phyloP scores from a whole-genome alignment of 1,140 invertebrate genomes.

The Microplitis demolitor region DNA sequence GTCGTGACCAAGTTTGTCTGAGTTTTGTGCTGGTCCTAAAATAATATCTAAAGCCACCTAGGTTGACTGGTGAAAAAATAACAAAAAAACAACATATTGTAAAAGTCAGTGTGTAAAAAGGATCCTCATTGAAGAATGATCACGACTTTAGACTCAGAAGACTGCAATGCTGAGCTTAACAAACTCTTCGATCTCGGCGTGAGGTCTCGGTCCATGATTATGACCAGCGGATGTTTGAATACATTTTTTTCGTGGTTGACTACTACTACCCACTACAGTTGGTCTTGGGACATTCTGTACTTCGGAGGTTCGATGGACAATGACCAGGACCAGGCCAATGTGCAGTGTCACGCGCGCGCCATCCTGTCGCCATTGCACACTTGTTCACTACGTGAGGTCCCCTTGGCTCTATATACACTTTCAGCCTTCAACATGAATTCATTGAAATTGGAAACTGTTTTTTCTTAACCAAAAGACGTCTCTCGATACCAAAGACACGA shows the following conservation, averaged over 20 bases:
- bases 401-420: slow-evolving; percentile 7
- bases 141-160: slow-evolving; percentile 31
- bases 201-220: slow-evolving; percentile 32
- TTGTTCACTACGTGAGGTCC: slow-evolving; percentile 30
- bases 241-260: too few species aligned
- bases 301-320: slow-evolving; percentile 36
- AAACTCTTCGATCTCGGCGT: slow-evolving; percentile 46
- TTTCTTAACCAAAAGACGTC: too few species aligned
- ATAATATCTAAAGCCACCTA: too few species aligned
- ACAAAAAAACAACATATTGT: not conserved
- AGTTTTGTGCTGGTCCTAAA: too few species aligned
- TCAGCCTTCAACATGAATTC: too few species aligned
- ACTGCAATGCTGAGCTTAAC: slow-evolving; percentile 33
- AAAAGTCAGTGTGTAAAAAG: not conserved
- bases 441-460: too few species aligned
- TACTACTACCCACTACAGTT: slow-evolving; percentile 27
- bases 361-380: slow-evolving; percentile 44
- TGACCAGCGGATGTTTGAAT: too few species aligned
- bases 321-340: slow-evolving; percentile 39
- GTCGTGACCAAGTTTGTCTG: too few species aligned
- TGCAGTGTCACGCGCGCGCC: slow-evolving; percentile 49
- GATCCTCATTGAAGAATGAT: slow-evolving; percentile 33
- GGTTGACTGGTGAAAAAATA: not conserved
- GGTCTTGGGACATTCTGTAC: slow-evolving; percentile 38
- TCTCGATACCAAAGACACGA: too few species aligned